phyloP scores from a whole-genome alignment of 2,797 vertebrate species.

The Cygnus olor region DNA sequence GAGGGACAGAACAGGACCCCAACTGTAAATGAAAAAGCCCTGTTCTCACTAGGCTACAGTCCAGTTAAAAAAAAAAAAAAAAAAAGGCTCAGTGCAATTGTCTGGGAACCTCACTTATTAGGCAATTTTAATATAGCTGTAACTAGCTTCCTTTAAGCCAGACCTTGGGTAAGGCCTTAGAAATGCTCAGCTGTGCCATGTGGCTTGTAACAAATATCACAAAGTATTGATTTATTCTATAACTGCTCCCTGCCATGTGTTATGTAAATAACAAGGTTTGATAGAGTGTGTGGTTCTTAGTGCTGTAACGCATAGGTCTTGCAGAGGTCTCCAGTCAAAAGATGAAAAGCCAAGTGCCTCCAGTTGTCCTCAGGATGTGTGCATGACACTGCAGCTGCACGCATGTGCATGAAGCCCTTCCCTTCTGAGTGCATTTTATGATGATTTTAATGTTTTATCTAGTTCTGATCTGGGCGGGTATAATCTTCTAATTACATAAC shows the following conservation, averaged over 20 bases:
- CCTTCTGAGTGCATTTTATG: neutral
- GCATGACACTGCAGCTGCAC: slow-evolving; percentile 37
- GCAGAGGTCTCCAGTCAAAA: slow-evolving; percentile 49
- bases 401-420: neutral
- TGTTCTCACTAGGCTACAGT: neutral
- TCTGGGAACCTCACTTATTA: slow-evolving; percentile 25
- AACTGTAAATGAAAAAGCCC: neutral
- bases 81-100: neutral
- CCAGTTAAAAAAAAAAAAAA: neutral
- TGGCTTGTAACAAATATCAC: slow-evolving; percentile 63
- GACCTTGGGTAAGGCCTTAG: slow-evolving; percentile 34
- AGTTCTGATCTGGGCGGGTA: neutral
- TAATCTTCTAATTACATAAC: neutral
- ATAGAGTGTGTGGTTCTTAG: slow-evolving; percentile 16
- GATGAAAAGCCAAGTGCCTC: slow-evolving; percentile 57
- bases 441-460: slow-evolving; percentile 6
- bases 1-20: neutral
- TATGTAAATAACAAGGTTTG: slow-evolving; percentile 37
- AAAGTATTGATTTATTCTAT: slow-evolving; percentile 62
- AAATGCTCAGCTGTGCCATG: slow-evolving; percentile 55
- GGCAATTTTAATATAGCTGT: slow-evolving; percentile 43
- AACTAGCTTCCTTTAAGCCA: slow-evolving; percentile 41
- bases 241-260: slow-evolving; percentile 46
- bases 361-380: slow-evolving; percentile 27
- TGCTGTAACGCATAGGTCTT: slow-evolving; percentile 44